These are phyloP conservation scores for Astyanax mexicanus DNA, from an alignment of 2,797 vertebrate species.

Conservation along the genomic window DNA sequence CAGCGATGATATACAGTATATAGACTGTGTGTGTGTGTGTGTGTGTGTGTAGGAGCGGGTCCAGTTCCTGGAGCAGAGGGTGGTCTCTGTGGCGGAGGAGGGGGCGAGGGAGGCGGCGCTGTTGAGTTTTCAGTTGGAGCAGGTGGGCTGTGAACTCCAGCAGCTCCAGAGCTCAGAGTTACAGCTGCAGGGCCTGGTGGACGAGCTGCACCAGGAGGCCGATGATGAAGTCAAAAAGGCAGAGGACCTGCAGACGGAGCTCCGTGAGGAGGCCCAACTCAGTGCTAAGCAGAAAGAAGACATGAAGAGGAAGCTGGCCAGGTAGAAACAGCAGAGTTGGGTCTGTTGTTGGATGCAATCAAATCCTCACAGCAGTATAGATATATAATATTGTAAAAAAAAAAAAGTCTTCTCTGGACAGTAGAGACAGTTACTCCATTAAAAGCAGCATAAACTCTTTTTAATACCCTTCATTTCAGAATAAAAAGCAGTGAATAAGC, in stretches of 20 bases:
- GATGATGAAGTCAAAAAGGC: conserved; percentile 63
- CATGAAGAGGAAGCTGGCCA: conserved; percentile 68
- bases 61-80: conserved; percentile 64
- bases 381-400: no score
- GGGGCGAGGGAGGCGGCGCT: conserved; percentile 57
- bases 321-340: conserved; percentile 55
- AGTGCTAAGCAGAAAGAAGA: conserved; percentile 54
- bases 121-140: conserved; percentile 67
- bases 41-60: conserved; percentile 65
- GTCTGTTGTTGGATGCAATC: no score
- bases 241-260: conserved; percentile 73
- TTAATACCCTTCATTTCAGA: no score
- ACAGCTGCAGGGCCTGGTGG: conserved; percentile 75
- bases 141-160: conserved; percentile 72
- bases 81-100: conserved; percentile 63
- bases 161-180: conserved; percentile 76
- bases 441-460: no score
- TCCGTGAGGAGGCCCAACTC: conserved; percentile 67
- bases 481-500: no score
- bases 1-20: no score
- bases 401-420: no score
- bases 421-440: no score
- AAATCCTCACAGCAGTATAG: no score
- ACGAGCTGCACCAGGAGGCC: conserved; percentile 74
- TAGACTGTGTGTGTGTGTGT: conserved; percentile 10